These are phyloP conservation scores for Ariopsis seemanni DNA, from an alignment of 2,113 vertebrate species.

Conservation along the genomic window DNA sequence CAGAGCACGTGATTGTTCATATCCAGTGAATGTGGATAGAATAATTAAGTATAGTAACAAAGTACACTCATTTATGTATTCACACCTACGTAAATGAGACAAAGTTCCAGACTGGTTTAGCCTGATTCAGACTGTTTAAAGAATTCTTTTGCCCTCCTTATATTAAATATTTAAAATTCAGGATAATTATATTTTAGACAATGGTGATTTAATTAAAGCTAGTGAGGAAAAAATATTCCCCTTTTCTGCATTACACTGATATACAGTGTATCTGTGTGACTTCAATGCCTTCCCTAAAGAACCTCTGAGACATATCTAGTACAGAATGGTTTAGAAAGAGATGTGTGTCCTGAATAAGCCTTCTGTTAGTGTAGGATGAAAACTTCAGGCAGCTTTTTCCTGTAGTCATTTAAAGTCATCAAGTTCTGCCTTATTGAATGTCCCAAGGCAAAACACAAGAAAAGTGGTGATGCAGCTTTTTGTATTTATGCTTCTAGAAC, in stretches of 20 bases:
- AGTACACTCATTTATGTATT: not conserved
- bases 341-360: not conserved
- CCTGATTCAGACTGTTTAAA: not conserved
- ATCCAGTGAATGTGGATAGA: too few species aligned
- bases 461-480: not conserved
- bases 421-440: not conserved
- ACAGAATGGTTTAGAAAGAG: not conserved
- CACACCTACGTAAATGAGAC: not conserved
- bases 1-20: too few species aligned
- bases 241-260: too few species aligned
- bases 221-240: not conserved
- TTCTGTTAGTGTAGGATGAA: not conserved
- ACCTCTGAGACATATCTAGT: not conserved
- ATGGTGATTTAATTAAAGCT: not conserved
- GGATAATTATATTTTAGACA: not conserved
- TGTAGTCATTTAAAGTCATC: not conserved
- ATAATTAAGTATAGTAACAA: too few species aligned
- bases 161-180: not conserved
- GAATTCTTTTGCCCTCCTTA: not conserved
- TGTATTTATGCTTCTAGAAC: not conserved
- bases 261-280: not conserved
- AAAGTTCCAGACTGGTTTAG: not conserved
- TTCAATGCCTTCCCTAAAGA: not conserved
- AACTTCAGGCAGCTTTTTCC: not conserved
- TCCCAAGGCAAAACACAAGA: not conserved